Evolutionary conservation across 1,140 invertebrate genomes (phyloP).

Genomic region (Tyrophagus putrescentiae): DNA sequence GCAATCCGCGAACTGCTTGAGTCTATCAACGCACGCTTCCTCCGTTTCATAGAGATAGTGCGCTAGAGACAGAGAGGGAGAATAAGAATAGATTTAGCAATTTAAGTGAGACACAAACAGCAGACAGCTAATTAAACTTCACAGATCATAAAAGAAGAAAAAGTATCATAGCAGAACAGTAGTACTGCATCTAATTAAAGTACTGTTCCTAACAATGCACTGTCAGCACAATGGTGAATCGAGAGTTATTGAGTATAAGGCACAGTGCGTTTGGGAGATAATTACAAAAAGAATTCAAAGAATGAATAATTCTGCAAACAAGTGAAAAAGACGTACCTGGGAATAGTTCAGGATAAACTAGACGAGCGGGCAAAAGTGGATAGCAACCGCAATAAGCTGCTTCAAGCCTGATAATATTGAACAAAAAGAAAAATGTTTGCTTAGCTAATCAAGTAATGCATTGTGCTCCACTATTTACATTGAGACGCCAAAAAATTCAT

Average conservation of each 20-base stretch:
- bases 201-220: too few species aligned
- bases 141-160: too few species aligned
- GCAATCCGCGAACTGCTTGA: background rate
- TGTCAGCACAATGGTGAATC: too few species aligned
- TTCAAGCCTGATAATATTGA: conserved; percentile 43
- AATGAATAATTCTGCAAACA: too few species aligned
- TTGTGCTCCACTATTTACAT: conserved; percentile 46
- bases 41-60: conserved; percentile 7
- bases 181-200: too few species aligned
- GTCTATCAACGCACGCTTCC: background rate
- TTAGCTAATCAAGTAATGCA: background rate
- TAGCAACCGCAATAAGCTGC: conserved; percentile 49
- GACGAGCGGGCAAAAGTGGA: conserved; percentile 48
- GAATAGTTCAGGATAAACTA: conserved; percentile 61
- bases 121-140: too few species aligned
- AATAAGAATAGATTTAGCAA: background rate
- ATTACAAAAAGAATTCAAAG: too few species aligned
- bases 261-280: too few species aligned
- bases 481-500: conserved; percentile 60
- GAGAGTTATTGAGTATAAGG: too few species aligned
- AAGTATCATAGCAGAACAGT: too few species aligned
- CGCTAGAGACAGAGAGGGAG: background rate
- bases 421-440: conserved; percentile 9
- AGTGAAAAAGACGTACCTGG: conserved; percentile 33
- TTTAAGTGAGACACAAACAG: too few species aligned